Conservation (phyloP, 2,888 invertebrate species). For the Lepas anatifera region DNA sequence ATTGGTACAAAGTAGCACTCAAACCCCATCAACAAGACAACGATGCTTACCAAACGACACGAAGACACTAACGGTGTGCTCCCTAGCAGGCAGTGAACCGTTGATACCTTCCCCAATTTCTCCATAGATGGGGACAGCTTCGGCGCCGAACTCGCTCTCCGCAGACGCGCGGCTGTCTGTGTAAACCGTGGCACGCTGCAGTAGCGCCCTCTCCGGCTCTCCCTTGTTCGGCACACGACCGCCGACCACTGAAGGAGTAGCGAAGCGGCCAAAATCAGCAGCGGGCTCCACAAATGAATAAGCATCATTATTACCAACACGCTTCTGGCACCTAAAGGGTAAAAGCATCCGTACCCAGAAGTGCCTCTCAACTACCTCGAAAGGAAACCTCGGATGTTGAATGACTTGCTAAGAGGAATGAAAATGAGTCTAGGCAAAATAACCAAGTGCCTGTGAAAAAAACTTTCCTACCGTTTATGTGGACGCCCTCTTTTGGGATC, state of each 20-base stretch:
- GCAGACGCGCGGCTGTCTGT: conserved; percentile 44
- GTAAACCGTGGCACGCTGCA: conserved; percentile 40
- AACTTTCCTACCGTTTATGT: background rate
- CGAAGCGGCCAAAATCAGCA: no score
- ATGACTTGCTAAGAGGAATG: no score
- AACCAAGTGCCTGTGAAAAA: no score
- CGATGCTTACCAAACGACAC: conserved; percentile 1
- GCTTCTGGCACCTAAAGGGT: conserved; percentile 3
- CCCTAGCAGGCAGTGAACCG: background rate
- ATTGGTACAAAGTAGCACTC: no score
- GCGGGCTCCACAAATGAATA: no score
- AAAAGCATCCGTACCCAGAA: no score
- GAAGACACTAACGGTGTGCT: background rate
- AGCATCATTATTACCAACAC: no score
- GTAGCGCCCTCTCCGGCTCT: conserved; percentile 44
- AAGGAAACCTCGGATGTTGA: no score
- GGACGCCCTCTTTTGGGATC: background rate
- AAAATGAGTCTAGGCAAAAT: no score
- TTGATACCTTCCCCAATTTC: background rate
- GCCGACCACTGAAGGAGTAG: conserved; percentile 54
- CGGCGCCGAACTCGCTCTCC: conserved; percentile 39
- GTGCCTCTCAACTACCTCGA: no score
- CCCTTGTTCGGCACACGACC: conserved; percentile 39
- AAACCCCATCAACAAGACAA: no score
- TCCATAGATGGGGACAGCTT: conserved; percentile 28